Conservation (phyloP, 2,797 vertebrate species). For the Takifugu ocellatus region DNA sequence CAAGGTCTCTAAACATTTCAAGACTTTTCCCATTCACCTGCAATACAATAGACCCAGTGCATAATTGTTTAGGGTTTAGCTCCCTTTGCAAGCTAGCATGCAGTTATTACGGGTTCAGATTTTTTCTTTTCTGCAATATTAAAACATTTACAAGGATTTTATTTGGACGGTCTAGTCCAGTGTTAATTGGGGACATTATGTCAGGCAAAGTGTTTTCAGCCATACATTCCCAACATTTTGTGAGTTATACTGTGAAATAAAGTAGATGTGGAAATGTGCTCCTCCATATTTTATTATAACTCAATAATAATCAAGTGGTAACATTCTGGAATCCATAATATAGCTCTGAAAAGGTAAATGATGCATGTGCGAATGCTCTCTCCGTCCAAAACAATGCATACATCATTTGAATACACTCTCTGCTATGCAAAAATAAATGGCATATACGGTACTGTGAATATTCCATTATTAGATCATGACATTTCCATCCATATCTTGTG, state of each 20-base stretch:
- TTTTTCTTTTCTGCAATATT: background rate
- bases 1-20: background rate
- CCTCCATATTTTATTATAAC: constrained; percentile 66
- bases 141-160: constrained; percentile 13
- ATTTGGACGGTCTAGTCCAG: constrained; percentile 18
- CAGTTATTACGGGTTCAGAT: background rate
- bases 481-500: constrained; percentile 63
- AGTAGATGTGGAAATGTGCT: constrained; percentile 41
- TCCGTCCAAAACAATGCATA: constrained; percentile 57
- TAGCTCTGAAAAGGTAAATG: constrained; percentile 54
- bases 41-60: background rate
- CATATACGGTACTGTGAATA: constrained; percentile 62
- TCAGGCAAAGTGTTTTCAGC: constrained; percentile 1
- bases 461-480: constrained; percentile 79
- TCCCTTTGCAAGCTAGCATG: background rate
- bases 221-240: constrained; percentile 11
- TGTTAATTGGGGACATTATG: constrained; percentile 5
- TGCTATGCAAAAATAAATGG: constrained; percentile 96
- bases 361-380: constrained; percentile 41
- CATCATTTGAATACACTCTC: constrained; percentile 74
- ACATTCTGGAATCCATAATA: constrained; percentile 59
- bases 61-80: background rate
- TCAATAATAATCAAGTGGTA: constrained; percentile 58
- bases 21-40: background rate
- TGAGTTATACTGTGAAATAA: constrained; percentile 42